These are phyloP conservation scores for Scaptomyza pallida DNA, from an alignment of 1,140 invertebrate species.

Conservation along the genomic window DNA sequence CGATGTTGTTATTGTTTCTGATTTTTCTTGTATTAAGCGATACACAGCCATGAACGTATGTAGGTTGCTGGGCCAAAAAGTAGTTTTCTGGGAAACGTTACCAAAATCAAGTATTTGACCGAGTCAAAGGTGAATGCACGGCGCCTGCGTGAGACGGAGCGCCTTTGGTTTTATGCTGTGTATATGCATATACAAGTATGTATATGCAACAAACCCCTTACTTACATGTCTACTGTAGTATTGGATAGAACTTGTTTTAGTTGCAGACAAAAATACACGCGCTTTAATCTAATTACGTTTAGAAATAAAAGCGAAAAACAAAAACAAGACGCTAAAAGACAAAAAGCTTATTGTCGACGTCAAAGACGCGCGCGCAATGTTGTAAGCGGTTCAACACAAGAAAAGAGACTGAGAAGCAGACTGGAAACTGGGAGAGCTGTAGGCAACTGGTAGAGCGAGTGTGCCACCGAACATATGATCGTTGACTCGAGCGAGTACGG, in stretches of 20 bases:
- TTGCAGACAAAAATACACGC: slow-evolving; percentile 21
- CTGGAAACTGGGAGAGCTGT: slow-evolving; percentile 14
- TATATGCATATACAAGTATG: slow-evolving; percentile 4
- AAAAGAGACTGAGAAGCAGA: slow-evolving; percentile 59
- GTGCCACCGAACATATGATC: slow-evolving; percentile 62
- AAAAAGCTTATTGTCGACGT: slow-evolving; percentile 37
- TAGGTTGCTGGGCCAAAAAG: slow-evolving; percentile 39
- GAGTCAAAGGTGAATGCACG: slow-evolving; percentile 39
- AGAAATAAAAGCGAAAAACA: slow-evolving; percentile 36
- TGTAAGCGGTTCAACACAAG: slow-evolving; percentile 52
- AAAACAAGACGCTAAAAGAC: slow-evolving; percentile 43
- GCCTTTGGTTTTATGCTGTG: slow-evolving; percentile 11
- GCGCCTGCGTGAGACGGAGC: slow-evolving; percentile 34
- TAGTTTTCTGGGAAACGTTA: slow-evolving; percentile 9
- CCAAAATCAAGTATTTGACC: background rate
- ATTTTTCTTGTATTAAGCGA: slow-evolving; percentile 28
- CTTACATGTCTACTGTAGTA: slow-evolving; percentile 25
- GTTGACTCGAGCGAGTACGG: slow-evolving; percentile 7
- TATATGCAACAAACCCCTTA: slow-evolving; percentile 2
- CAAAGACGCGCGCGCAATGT: slow-evolving; percentile 67
- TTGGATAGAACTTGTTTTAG: slow-evolving; percentile 31
- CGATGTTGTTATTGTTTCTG: slow-evolving; percentile 9
- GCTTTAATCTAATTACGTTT: slow-evolving; percentile 39
- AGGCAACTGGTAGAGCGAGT: slow-evolving; percentile 25
- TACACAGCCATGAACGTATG: slow-evolving; percentile 22